phyloP scores from a whole-genome alignment of 2,888 invertebrate species.

The Drosophila phalerata region DNA sequence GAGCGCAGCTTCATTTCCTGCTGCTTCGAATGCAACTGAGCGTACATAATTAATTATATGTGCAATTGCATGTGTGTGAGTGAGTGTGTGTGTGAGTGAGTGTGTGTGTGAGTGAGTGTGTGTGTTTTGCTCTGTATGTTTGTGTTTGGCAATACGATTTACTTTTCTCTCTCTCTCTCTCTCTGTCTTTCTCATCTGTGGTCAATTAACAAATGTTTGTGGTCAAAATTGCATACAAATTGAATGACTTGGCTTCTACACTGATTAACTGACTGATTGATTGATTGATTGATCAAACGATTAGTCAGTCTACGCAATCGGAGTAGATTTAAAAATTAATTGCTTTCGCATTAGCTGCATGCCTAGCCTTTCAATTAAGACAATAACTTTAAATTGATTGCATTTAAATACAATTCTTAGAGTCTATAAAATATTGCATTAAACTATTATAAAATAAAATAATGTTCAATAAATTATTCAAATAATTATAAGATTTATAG shows the following conservation, averaged over 20 bases:
- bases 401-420: background rate
- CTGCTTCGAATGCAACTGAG: conserved; percentile 63
- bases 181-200: conserved; percentile 34
- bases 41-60: conserved; percentile 75
- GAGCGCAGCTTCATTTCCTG: conserved; percentile 66
- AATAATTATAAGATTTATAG: too few relatives aligned
- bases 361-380: conserved; percentile 32
- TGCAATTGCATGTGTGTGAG: conserved; percentile 28
- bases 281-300: conserved; percentile 62
- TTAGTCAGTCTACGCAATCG: conserved; percentile 24
- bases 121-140: conserved; percentile 9
- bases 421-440: background rate
- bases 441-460: too few relatives aligned
- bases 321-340: conserved; percentile 35
- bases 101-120: conserved; percentile 2
- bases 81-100: background rate
- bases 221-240: conserved; percentile 75
- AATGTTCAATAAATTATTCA: too few relatives aligned
- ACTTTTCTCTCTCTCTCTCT: conserved; percentile 41
- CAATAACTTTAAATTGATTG: conserved; percentile 1
- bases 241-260: conserved; percentile 63
- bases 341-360: conserved; percentile 29
- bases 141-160: conserved; percentile 52
- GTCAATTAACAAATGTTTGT: conserved; percentile 76
- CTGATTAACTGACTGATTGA: conserved; percentile 50